Evolutionary conservation across 64 coral and sea anemone genomes (phyloP).

Genomic region (Montipora efflorescens): DNA sequence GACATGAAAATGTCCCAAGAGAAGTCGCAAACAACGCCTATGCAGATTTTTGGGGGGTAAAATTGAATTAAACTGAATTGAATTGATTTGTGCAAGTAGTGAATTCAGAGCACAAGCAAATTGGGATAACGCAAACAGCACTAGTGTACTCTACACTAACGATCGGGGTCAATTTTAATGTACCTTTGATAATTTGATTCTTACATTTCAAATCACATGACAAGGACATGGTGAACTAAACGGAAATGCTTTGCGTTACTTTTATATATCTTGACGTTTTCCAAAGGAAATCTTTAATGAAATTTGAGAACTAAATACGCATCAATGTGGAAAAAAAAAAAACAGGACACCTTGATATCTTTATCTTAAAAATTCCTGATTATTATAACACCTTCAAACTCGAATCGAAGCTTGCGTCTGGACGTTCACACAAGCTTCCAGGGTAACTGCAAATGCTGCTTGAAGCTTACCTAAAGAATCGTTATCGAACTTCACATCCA

Average conservation of each 20-base stretch:
- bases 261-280: background rate
- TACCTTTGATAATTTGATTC: background rate
- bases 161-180: too few species aligned
- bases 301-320: background rate
- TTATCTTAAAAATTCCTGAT: background rate
- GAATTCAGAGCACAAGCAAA: too few species aligned
- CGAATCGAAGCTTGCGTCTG: background rate
- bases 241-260: conserved; percentile 23
- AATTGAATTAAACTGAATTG: too few species aligned
- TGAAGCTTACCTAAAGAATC: conserved; percentile 57
- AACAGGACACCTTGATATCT: background rate
- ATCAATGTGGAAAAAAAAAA: background rate
- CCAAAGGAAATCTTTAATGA: background rate
- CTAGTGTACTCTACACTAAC: too few species aligned
- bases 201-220: background rate
- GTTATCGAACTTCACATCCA: conserved; percentile 79
- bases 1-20: too few species aligned
- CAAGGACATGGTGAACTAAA: background rate
- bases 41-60: too few species aligned
- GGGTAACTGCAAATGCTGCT: background rate
- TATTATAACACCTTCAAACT: too few species aligned
- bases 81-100: too few species aligned
- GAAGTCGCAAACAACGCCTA: too few species aligned
- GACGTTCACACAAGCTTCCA: background rate
- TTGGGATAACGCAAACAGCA: too few species aligned